Evolutionary conservation across 2,797 vertebrate species (phyloP).

Genomic region (Gobionotothen gibberifrons): DNA sequence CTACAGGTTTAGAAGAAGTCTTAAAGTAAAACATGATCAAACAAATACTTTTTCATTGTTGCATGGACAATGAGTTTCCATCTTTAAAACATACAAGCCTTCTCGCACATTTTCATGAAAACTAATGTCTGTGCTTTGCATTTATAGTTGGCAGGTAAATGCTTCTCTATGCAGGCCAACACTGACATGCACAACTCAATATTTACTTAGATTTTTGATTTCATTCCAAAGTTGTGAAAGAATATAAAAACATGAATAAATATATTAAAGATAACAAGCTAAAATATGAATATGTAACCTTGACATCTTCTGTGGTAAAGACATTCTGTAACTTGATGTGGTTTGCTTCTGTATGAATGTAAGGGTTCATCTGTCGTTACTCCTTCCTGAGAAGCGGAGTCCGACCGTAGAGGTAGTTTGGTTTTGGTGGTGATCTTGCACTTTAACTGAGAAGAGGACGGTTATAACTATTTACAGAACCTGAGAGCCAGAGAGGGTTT

Average conservation of each 20-base stretch:
- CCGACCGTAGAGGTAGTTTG: constrained; percentile 20
- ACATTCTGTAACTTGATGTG: background rate
- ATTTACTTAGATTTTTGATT: background rate
- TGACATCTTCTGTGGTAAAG: background rate
- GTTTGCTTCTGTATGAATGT: constrained; percentile 8
- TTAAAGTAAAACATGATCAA: background rate
- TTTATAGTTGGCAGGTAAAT: background rate
- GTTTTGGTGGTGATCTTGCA: constrained; percentile 23
- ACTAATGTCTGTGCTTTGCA: background rate
- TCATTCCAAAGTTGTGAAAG: background rate
- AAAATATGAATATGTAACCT: background rate
- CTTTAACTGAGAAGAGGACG: constrained; percentile 10
- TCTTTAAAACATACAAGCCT: background rate
- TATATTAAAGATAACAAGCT: background rate
- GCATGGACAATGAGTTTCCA: background rate
- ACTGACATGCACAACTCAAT: background rate
- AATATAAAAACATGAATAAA: too few species aligned
- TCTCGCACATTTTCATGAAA: background rate
- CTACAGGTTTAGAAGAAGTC: background rate
- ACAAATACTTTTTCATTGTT: background rate
- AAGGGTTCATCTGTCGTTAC: constrained; percentile 7
- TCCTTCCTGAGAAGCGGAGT: constrained; percentile 8
- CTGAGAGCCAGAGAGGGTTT: constrained; percentile 29
- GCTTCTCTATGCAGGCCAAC: too few species aligned
- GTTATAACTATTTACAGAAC: constrained; percentile 34